Base-by-base conservation (phyloP, 2,797 vertebrate species). In the Thunnus albacares region DNA sequence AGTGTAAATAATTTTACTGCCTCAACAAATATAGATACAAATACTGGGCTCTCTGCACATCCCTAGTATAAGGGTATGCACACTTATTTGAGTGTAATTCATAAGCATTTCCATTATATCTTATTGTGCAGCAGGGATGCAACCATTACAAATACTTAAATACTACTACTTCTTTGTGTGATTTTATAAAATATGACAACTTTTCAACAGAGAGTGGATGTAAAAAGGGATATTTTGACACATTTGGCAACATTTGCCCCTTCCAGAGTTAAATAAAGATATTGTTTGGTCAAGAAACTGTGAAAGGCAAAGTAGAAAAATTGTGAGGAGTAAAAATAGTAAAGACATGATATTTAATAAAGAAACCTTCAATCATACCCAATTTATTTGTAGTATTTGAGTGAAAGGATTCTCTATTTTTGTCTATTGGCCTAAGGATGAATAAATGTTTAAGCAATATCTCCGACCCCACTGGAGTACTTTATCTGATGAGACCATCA, bases 401-500 rank as follows among this genome's bases (percentile, higher is more conserved):
- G 17, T 55, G 18, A 65, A 56, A 60, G 8, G 3, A 49, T 63
- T 75, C 18, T 64, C 17, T 57, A 41, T 70, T 56, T 18, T 6
- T n/a, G 10, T 61, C 28, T 43, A 20, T 55, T 53, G n/a, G 55
- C 64, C 38, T 38, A 24, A 72, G 53, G n/a, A n/a, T 74, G 35
- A 73, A 77, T 76, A 62, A 65, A 61, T 58, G 43, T 86, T 73
- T 52, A 55, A 75, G 56, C 35, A 74, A 62, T 62, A 51, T 24
- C 57, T 65, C 33, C 52, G 28, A 0, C 20, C 71, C 33, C 38
- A 43, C 79, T 80, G 75, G 53, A 84, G 69, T 78, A 43, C 57
- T 87, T 89, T 88, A 90, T 91, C 85, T 73, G 81, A 88, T 71
- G 77, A 84, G 77, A 84, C 85, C 86, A 85, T 90, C 78, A 73